Base-by-base conservation (phyloP, 2,113 vertebrate species). In the Ammodytes marinus region DNA sequence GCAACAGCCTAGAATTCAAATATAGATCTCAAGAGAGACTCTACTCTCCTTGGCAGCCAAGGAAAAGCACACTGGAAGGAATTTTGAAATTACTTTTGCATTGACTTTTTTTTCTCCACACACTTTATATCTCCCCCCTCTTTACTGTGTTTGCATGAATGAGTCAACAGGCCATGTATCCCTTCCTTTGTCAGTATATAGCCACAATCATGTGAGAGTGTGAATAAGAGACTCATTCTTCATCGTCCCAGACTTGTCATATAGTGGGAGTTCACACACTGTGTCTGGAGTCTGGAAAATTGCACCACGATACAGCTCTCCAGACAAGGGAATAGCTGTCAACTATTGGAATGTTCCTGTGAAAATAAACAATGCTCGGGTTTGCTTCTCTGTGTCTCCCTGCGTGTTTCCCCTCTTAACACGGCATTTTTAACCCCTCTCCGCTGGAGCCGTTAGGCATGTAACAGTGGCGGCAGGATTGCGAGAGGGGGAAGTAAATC, bases 291-390 rank as follows among this genome's bases (percentile, higher is more conserved):
- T 94, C 91, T 95, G 93, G 92, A 93, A 91, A 93, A 93, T 79
- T 93, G 80, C 77, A 70, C 78, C 47, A 46, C 55, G 74, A 79
- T 83, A 87, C 85, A 79, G 69, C 79, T 86, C 81, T 86, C 76
- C 80, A 87, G 89, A 92, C 88, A 50, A 85, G 93, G 93, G 92
- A 95, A 94, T 94, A 93, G 85, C 90, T 91, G 91, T 94, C 94
- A 92, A 90, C 90, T 86, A 72, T 80, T 90, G 93, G 92, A 95
- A 95, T 94, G 93, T 94, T 93, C 84, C 68, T 87, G 84, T 89
- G 85, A 94, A 95, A 95, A 94, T 93, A 94, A 95, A 95, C 93
- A 95, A 91, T 86, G 80, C 83, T 82, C 19, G 27, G 64, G 77
- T 76, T 27, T 69, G 60, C 76, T 81, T 27, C 78, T 69, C 53